Percentiles rank a stretch among this genome's conserved stretches.
These are phyloP conservation scores for Tipula confusa DNA, from an alignment of 2,888 invertebrate genomes.

Conservation along the genomic window DNA sequence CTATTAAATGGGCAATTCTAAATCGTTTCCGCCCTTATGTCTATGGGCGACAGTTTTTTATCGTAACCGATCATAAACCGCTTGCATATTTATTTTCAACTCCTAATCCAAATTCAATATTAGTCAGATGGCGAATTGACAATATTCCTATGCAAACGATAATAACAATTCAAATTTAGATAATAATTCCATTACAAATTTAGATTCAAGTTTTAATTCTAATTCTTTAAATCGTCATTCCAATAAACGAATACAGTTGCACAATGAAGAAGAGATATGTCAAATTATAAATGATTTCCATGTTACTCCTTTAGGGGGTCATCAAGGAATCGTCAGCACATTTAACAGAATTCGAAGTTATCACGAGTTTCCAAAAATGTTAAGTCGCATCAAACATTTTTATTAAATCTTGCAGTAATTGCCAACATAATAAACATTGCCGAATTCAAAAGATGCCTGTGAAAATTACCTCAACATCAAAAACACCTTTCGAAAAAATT, in stretches of 20 bases:
- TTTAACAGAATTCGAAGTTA: slow-evolving; percentile 38
- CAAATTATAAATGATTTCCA: slow-evolving; percentile 36
- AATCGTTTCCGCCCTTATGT: no score
- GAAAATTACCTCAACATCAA: slow-evolving; percentile 40
- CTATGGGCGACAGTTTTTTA: no score
- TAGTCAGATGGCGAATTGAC: neutral
- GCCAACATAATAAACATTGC: slow-evolving; percentile 37
- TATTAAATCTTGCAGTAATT: slow-evolving; percentile 39
- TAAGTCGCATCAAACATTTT: slow-evolving; percentile 40
- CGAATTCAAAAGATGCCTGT: neutral
- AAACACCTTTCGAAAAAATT: slow-evolving; percentile 40
- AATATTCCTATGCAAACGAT: no score
- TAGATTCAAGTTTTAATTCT: no score
- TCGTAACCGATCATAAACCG: neutral
- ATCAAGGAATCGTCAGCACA: no score
- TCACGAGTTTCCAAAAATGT: slow-evolving; percentile 42
- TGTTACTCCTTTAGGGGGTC: slow-evolving; percentile 36
- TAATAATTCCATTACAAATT: no score
- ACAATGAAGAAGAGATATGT: slow-evolving; percentile 28
- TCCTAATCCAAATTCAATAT: neutral
- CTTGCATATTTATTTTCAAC: neutral
- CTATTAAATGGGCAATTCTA: no score
- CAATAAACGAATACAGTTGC: no score
- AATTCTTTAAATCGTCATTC: no score
- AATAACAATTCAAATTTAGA: no score